Base-by-base conservation (phyloP, 2,113 vertebrate species). In the Ochotona curzoniae region DNA sequence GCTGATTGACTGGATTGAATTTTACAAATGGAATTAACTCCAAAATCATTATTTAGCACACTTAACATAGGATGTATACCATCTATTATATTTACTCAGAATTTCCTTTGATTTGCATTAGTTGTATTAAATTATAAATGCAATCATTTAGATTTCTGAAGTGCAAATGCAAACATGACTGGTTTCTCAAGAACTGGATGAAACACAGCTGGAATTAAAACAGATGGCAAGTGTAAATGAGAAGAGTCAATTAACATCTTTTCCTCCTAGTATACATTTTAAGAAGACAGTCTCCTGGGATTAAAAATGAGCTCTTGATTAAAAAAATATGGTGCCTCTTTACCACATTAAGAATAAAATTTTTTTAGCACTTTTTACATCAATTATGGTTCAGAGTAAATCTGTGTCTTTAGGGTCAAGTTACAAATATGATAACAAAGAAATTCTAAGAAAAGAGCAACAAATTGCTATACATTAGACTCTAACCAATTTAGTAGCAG, bases 221-320 rank as follows among this genome's bases (percentile, higher is more conserved):
- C 97, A 98, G 97, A 98, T 97, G 97, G 93, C 96, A 98, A 92
- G 96, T 98, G 96, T 97, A 98, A 98, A 98, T 97, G 96, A 98
- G 97, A 98, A 97, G 96, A 98, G 97, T 97, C 95, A 97, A 97
- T 98, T 97, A 98, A 98, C 88, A 80, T 96, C 97, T 97, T 97
- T 97, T 97, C 11, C 86, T 94, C 91, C 93, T 90, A 92, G 73
- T 90, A 91, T 85, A 73, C 86, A 44, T 87, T 97, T 96, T 88
- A 94, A 91, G 97, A 96, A 94, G 88, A 95, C 97, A 94, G 51
- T 94, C 96, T 61, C 93, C 7, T 35, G 84, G 93, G 95, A 95
- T 0, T 95, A 83, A 96, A 98, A 97, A 35, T 92, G 15, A 26
- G n/a, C 28, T 71, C 12, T 97, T 91, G 89, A 96, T 97, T 97